phyloP scores from a whole-genome alignment of 2,888 invertebrate genomes.

The Pteria penguin region DNA sequence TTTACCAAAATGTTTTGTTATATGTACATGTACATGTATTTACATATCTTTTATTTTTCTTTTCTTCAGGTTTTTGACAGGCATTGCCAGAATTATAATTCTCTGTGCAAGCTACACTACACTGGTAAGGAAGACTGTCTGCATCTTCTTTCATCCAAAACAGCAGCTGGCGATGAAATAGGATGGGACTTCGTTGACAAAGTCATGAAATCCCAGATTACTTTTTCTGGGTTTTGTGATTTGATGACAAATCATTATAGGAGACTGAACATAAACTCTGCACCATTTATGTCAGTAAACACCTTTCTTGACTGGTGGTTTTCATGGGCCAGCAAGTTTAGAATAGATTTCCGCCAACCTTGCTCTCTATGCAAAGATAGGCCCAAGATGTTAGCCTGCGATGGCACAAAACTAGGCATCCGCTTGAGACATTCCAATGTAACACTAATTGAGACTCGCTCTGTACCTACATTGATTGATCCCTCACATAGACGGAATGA shows the following conservation, averaged over 20 bases:
- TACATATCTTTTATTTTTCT: no score
- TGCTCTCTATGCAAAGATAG: conserved; percentile 10
- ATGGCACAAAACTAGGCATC: conserved; percentile 40
- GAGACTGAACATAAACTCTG: neutral
- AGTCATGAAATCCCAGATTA: conserved; percentile 5
- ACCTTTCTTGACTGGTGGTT: conserved; percentile 36
- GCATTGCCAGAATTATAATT: neutral
- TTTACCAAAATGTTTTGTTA: neutral
- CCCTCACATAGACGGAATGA: conserved; percentile 21
- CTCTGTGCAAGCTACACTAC: neutral
- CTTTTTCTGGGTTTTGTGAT: conserved; percentile 13
- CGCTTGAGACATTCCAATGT: conserved; percentile 35
- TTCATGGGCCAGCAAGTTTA: conserved; percentile 28
- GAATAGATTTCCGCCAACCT: neutral
- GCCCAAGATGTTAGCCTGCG: conserved; percentile 31
- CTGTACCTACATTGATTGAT: neutral
- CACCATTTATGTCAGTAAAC: conserved; percentile 9
- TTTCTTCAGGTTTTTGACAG: conserved; percentile 7
- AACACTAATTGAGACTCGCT: conserved; percentile 27
- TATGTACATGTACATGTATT: neutral
- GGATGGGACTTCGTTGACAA: conserved; percentile 18
- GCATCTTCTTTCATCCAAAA: conserved; percentile 7
- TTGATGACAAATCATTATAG: neutral
- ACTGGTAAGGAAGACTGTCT: neutral
- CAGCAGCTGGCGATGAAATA: conserved; percentile 26